phyloP scores from a whole-genome alignment of 2,797 vertebrate genomes.

The Sebastes kiyomatsui region DNA sequence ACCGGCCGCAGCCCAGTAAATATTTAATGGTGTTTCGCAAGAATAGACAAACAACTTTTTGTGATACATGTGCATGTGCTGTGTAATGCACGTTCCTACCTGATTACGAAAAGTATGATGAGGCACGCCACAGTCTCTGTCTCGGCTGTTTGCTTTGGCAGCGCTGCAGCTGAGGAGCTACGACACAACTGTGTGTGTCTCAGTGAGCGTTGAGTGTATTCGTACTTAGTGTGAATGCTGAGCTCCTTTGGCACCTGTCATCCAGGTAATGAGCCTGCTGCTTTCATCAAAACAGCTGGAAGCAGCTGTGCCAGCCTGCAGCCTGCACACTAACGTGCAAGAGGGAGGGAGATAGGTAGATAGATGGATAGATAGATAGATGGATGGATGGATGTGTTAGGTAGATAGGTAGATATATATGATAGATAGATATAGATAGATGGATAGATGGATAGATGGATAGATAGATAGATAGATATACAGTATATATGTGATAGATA shows the following conservation, averaged over 20 bases:
- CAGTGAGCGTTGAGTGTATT: neutral
- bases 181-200: neutral
- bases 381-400: neutral
- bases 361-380: neutral
- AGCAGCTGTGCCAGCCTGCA: neutral
- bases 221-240: slow-evolving; percentile 1
- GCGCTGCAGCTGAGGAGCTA: neutral
- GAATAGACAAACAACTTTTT: neutral
- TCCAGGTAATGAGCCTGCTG: slow-evolving; percentile 25
- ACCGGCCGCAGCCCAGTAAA: slow-evolving; percentile 7
- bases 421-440: too few species aligned
- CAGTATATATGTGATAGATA: too few species aligned
- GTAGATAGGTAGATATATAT: too few species aligned
- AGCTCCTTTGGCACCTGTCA: slow-evolving; percentile 41
- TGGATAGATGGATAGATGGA: too few species aligned
- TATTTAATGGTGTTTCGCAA: slow-evolving; percentile 27
- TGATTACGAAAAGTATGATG: slow-evolving; percentile 9
- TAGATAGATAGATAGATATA: too few species aligned
- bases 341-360: neutral
- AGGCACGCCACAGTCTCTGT: neutral
- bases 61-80: neutral
- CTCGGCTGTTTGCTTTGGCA: slow-evolving; percentile 24
- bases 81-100: neutral
- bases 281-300: slow-evolving; percentile 42
- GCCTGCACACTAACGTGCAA: neutral